Percentiles rank a stretch among this genome's conserved stretches.
Evolutionary conservation across 2,113 vertebrate genomes (phyloP).

Genomic region (Psettodes erumei): DNA sequence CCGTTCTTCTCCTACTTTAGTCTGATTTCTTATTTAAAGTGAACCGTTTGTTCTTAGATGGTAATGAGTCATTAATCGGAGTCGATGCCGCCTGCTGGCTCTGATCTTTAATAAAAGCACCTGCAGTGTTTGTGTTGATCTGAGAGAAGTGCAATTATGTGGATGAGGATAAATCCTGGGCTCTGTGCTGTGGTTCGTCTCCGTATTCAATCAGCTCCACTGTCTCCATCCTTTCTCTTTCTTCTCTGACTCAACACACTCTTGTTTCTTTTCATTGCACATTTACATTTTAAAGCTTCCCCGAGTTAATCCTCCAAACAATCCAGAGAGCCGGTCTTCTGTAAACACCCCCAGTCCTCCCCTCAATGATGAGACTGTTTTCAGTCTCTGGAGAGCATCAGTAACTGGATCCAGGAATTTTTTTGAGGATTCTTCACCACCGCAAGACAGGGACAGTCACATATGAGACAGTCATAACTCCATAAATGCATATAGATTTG

Average conservation of each 20-base stretch:
- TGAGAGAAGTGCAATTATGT: background rate
- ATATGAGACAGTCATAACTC: no score
- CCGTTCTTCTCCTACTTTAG: no score
- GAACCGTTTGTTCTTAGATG: no score
- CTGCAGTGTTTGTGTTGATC: no score
- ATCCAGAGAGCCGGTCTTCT: conserved; percentile 10
- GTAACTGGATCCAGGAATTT: no score
- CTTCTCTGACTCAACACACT: background rate
- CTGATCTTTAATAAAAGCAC: background rate
- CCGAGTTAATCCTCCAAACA: conserved; percentile 44
- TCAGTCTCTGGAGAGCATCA: conserved; percentile 12
- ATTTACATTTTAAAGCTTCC: conserved; percentile 50
- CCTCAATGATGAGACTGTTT: conserved; percentile 2
- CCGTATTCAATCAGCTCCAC: conserved; percentile 9
- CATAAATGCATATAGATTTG: no score
- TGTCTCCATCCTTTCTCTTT: background rate
- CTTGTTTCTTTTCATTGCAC: conserved; percentile 30
- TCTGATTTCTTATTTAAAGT: no score
- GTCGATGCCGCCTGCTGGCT: no score
- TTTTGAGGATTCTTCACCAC: no score
- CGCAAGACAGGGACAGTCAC: no score
- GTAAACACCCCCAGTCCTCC: background rate
- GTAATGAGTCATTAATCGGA: background rate
- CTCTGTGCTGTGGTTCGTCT: conserved; percentile 1
- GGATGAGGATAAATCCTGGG: conserved; percentile 11